These are phyloP conservation scores for Salvator merianae DNA, from an alignment of 2,113 vertebrate genomes.

Conservation along the genomic window DNA sequence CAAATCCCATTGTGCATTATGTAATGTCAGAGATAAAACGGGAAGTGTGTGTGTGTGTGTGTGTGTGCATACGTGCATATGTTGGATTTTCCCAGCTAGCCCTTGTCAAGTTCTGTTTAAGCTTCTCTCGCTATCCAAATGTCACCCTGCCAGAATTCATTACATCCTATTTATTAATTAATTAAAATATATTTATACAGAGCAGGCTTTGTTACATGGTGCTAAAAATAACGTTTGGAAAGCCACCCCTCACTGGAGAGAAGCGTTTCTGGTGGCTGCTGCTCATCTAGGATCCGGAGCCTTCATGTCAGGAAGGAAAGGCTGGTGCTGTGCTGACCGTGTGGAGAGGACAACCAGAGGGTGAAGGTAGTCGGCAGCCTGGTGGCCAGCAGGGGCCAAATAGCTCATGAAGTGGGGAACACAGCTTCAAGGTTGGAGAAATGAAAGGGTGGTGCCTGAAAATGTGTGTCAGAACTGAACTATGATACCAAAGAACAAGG, in stretches of 20 bases:
- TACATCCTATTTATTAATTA: conserved; percentile 81
- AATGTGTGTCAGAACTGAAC: neutral
- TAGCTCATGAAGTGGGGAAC: neutral
- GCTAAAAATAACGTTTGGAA: conserved; percentile 79
- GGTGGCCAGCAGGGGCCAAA: neutral
- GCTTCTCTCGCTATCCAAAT: conserved; percentile 75
- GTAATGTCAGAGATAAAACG: neutral
- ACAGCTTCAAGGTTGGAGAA: neutral
- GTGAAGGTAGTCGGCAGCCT: conserved; percentile 24
- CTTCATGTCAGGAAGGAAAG: conserved; percentile 51
- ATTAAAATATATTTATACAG: conserved; percentile 81
- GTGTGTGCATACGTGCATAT: conserved; percentile 9
- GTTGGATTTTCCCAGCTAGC: conserved; percentile 71
- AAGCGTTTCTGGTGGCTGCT: conserved; percentile 60
- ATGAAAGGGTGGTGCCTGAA: neutral
- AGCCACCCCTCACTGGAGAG: conserved; percentile 57
- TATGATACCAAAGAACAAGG: neutral
- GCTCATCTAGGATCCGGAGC: conserved; percentile 43
- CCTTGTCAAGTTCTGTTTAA: conserved; percentile 75
- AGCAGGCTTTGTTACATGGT: conserved; percentile 72
- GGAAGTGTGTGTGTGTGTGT: neutral
- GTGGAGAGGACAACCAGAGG: neutral
- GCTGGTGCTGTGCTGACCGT: conserved; percentile 38
- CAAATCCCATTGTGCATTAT: neutral
- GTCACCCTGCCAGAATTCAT: conserved; percentile 84